Evolutionary conservation across 2,888 invertebrate genomes (phyloP).

Genomic region (Hypsopygia costalis): DNA sequence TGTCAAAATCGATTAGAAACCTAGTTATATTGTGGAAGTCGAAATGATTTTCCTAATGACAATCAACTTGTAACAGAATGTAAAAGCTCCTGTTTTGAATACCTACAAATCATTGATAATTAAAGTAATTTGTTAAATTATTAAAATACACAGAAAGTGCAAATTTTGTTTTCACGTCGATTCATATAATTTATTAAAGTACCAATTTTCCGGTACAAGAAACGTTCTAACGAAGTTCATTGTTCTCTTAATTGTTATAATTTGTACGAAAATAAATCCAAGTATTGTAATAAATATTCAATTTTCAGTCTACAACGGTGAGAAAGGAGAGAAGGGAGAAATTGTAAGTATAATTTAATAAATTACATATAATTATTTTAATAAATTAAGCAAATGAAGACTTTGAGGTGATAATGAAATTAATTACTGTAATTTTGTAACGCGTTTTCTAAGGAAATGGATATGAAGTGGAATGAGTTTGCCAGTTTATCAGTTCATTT

Average conservation of each 20-base stretch:
- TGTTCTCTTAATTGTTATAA: slow-evolving; percentile 8
- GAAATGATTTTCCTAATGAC: too few relatives aligned
- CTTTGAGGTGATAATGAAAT: too few relatives aligned
- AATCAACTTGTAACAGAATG: too few relatives aligned
- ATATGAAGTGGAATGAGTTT: too few relatives aligned
- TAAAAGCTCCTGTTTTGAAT: too few relatives aligned
- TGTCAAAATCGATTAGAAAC: too few relatives aligned
- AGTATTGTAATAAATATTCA: slow-evolving; percentile 13
- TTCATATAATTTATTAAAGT: background rate
- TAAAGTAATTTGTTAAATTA: too few relatives aligned
- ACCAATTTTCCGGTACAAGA: background rate
- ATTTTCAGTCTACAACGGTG: slow-evolving; percentile 50
- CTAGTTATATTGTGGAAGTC: too few relatives aligned
- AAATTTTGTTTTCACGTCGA: background rate
- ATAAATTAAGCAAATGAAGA: background rate
- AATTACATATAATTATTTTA: slow-evolving; percentile 5
- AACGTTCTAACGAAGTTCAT: slow-evolving; percentile 6
- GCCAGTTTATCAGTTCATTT: too few relatives aligned
- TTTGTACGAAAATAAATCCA: slow-evolving; percentile 10
- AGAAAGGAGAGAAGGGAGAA: slow-evolving; percentile 45
- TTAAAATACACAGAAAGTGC: background rate
- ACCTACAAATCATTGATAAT: too few relatives aligned
- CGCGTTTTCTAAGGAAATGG: too few relatives aligned
- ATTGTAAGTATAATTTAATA: slow-evolving; percentile 41
- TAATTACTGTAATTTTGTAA: too few relatives aligned